Conservation (phyloP, 2,797 vertebrate species). For the Trachurus trachurus region DNA sequence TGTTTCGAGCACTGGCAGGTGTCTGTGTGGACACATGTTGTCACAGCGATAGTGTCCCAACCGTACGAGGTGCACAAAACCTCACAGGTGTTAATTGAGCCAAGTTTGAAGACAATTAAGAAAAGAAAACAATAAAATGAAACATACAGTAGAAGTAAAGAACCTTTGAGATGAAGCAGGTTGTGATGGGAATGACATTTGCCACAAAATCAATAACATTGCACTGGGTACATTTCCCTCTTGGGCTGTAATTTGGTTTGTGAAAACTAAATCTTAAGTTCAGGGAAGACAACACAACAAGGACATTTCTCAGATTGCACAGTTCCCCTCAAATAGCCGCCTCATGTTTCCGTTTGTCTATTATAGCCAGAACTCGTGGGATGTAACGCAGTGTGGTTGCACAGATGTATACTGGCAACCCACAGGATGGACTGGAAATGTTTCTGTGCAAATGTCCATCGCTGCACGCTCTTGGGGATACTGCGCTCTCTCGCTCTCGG, state of each 20-base stretch:
- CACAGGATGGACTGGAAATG: conserved; percentile 58
- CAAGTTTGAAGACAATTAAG: neutral
- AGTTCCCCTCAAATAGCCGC: conserved; percentile 51
- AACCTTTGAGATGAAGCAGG: conserved; percentile 37
- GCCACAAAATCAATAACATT: conserved; percentile 45
- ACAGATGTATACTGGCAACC: conserved; percentile 47
- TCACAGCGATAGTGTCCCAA: neutral
- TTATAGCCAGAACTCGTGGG: conserved; percentile 31
- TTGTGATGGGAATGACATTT: conserved; percentile 35
- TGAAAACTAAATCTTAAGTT: conserved; percentile 47
- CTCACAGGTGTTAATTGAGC: neutral
- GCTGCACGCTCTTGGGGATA: conserved; percentile 35
- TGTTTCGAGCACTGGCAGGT: neutral
- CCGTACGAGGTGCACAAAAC: neutral
- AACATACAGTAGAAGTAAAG: neutral
- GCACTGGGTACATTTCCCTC: conserved; percentile 28
- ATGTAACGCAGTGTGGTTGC: conserved; percentile 23
- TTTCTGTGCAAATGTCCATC: conserved; percentile 45
- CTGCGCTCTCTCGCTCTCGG: conserved; percentile 31
- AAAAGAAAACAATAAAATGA: neutral
- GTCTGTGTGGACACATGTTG: neutral
- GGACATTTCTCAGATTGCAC: conserved; percentile 60
- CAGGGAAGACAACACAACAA: conserved; percentile 38
- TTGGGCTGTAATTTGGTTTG: conserved; percentile 45
- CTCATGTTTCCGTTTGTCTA: conserved; percentile 62